Conservation (phyloP, 2,888 invertebrate genomes). For the Cryptosula pallasiana region DNA sequence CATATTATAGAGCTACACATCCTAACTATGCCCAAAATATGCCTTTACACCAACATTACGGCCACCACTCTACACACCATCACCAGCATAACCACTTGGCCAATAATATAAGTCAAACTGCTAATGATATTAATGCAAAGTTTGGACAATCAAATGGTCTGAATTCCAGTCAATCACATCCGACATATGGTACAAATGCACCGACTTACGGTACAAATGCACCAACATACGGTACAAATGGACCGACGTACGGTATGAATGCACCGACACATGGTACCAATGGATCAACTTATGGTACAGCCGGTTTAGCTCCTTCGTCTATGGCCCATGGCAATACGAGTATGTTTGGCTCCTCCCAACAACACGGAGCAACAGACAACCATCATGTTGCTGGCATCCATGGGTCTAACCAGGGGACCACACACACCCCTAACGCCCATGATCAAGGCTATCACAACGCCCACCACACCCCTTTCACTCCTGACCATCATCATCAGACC, state of each 20-base stretch:
- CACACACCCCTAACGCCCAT: neutral
- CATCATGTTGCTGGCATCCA: neutral
- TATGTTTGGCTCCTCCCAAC: neutral
- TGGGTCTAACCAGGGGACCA: neutral
- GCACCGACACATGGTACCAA: too few species aligned
- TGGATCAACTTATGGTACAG: too few species aligned
- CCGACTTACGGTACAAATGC: neutral
- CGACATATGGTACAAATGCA: neutral
- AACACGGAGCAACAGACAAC: neutral
- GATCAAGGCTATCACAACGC: neutral
- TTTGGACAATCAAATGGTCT: neutral
- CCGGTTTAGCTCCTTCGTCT: too few species aligned
- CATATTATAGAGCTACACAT: constrained; percentile 97
- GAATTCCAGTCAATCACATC: neutral
- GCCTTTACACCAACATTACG: neutral
- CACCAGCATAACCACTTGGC: neutral
- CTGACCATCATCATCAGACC: neutral
- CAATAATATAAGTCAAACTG: neutral
- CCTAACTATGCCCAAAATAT: constrained; percentile 60
- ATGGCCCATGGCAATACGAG: too few species aligned
- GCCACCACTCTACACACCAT: neutral
- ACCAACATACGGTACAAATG: neutral
- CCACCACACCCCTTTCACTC: constrained; percentile 1
- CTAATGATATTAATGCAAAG: neutral
- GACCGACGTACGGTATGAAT: neutral